Percentiles rank a stretch among this genome's conserved stretches.
These are phyloP conservation scores for Lutjanus erythropterus DNA, from an alignment of 2,113 vertebrate genomes.

Conservation along the genomic window DNA sequence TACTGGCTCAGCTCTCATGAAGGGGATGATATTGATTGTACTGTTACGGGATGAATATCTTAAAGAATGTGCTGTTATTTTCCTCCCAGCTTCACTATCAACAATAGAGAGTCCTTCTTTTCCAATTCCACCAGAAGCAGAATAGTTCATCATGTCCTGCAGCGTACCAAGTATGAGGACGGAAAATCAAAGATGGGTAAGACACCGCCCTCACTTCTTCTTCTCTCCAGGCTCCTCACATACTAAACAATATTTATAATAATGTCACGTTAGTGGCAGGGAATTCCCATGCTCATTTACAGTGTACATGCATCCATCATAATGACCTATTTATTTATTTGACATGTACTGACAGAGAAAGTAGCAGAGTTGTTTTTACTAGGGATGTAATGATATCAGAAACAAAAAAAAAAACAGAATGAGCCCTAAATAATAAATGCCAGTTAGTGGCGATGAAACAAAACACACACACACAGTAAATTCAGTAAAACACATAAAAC, in stretches of 20 bases:
- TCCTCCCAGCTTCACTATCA: conserved; percentile 93
- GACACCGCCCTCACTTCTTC: background rate
- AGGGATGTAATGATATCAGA: too few relatives aligned
- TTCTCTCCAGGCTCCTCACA: background rate
- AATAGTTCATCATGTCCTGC: conserved; percentile 97
- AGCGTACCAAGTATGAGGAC: conserved; percentile 98
- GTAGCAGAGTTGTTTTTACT: too few relatives aligned
- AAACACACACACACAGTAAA: too few relatives aligned
- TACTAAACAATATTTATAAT: background rate
- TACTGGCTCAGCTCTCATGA: conserved; percentile 16
- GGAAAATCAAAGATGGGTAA: conserved; percentile 98
- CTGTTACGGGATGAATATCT: conserved; percentile 36
- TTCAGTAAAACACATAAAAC: too few relatives aligned
- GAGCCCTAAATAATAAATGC: too few relatives aligned
- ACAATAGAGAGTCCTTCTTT: conserved; percentile 97
- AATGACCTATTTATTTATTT: background rate
- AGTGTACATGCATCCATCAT: background rate
- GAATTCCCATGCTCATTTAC: background rate
- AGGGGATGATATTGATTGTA: conserved; percentile 16
- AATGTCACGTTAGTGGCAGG: background rate
- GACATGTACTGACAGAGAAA: background rate
- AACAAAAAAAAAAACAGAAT: too few relatives aligned
- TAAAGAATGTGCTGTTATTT: conserved; percentile 27
- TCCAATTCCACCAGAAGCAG: conserved; percentile 98
- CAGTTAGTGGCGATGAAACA: too few relatives aligned